A percentile compares a stretch with the other conserved stretches of the same genome.
Conservation (phyloP, 2,888 invertebrate species). For the Lobophora halterata region DNA sequence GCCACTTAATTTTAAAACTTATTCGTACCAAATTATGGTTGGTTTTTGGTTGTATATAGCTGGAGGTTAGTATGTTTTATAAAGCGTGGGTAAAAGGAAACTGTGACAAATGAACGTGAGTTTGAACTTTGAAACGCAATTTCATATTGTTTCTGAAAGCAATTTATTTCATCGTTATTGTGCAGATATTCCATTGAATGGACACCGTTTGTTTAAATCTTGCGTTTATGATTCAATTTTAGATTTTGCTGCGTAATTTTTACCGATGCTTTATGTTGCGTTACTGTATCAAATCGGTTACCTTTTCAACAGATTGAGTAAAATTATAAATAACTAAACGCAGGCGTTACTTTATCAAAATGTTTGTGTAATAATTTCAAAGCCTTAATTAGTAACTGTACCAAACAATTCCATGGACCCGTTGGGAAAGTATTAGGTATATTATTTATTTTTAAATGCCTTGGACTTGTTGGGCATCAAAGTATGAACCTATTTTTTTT, state of each 20-base stretch:
- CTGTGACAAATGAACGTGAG: constrained; percentile 69
- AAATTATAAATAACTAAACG: no score
- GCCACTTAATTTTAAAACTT: constrained; percentile 5
- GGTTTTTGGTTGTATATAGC: neutral
- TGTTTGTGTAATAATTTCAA: no score
- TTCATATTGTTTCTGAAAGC: constrained; percentile 36
- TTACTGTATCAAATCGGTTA: no score
- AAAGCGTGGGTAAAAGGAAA: constrained; percentile 35
- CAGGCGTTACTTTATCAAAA: no score
- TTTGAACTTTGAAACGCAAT: constrained; percentile 58
- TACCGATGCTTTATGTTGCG: no score
- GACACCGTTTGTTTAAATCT: constrained; percentile 15
- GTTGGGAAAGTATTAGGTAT: no score
- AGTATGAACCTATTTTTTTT: no score
- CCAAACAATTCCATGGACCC: no score
- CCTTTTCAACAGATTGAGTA: no score
- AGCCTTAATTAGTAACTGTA: no score
- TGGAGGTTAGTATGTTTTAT: constrained; percentile 13
- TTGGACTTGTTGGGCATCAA: no score
- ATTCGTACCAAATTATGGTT: neutral
- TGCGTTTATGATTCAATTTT: constrained; percentile 6
- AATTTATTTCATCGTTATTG: constrained; percentile 31
- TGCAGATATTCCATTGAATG: constrained; percentile 26
- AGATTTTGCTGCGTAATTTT: neutral
- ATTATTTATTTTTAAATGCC: no score